Evolutionary conservation across 2,797 vertebrate species (phyloP).

Genomic region (Salarias fasciatus): DNA sequence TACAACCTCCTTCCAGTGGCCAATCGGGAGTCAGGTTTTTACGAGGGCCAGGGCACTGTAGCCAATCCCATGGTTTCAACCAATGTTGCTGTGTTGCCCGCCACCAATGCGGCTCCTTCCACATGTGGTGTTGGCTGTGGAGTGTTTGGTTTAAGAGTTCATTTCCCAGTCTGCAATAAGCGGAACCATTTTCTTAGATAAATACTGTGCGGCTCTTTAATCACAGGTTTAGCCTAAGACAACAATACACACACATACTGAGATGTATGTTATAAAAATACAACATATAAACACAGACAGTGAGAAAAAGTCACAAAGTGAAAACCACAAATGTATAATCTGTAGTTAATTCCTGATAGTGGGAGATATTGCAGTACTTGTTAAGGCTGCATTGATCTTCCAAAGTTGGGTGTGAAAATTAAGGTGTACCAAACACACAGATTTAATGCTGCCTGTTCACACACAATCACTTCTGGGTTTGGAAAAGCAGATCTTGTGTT

Average conservation of each 20-base stretch:
- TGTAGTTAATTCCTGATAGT: too few relatives aligned
- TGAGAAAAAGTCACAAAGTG: slow-evolving; percentile 1
- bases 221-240: slow-evolving; percentile 57
- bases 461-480: too few relatives aligned
- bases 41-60: slow-evolving; percentile 15
- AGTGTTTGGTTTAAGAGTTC: slow-evolving; percentile 66
- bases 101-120: slow-evolving; percentile 48
- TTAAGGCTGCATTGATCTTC: too few relatives aligned
- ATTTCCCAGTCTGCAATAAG: slow-evolving; percentile 74
- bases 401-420: too few relatives aligned
- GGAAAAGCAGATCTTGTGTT: too few relatives aligned
- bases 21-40: slow-evolving; percentile 53
- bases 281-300: slow-evolving; percentile 11
- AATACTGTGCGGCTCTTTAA: slow-evolving; percentile 67
- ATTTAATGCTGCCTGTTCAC: too few relatives aligned
- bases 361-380: too few relatives aligned
- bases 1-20: slow-evolving; percentile 37
- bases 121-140: slow-evolving; percentile 66
- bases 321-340: not conserved
- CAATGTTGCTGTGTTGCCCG: slow-evolving; percentile 1
- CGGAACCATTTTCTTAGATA: slow-evolving; percentile 67
- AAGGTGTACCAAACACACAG: too few relatives aligned
- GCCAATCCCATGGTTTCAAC: slow-evolving; percentile 56
- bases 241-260: slow-evolving; percentile 23
- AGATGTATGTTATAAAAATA: slow-evolving; percentile 5